Base-by-base conservation (phyloP, 2,797 vertebrate species). In the Myotis planiceps region DNA sequence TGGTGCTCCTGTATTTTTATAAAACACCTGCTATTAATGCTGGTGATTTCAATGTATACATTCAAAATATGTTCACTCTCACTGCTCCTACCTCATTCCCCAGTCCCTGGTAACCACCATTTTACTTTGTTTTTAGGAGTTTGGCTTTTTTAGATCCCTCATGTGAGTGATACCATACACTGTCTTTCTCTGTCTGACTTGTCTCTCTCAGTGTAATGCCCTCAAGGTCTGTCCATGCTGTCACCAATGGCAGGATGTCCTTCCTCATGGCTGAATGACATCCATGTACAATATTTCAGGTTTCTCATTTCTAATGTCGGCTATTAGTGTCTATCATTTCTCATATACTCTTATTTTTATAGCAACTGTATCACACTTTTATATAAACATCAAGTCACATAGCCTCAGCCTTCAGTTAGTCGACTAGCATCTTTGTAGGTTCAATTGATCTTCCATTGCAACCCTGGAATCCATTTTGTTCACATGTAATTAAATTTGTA, bases 31-130 rank as follows among this genome's bases (percentile, higher is more conserved):
- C 58, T 74, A 45, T 66, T 68, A 51, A 68, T 60, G 58, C 34
- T 37, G 19, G 12, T 37, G 13, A 58, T 6, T 58, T 65, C 32
- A 74, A 18, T 51, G 47, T 60, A 39, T 49, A 51, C 32, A 10
- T 27, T 68, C 49, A 80, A 85, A 79, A 84, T 81, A 39, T 60
- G 6, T 80, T 60, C 58, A 60, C 58, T 60, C 58, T 55, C 25
- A 39, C 12, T 65, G 60, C 15, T n/a, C 60, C 60, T 45, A 12
- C 15, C 49, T 15, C 18, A 53, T 1, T 18, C 13, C 14, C 47
- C 9, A 4, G 8, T 8, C 3, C 16, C 34, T 45, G 8, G 34
- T 58, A 32, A 66, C 15, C 27, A 45, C 10, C 34, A 29, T 75
- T 92, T 91, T 23, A 66, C 29, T 53, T 16, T 42, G 21, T 34